These are phyloP conservation scores for Pristionchus japonicus DNA, from an alignment of 2,888 invertebrate genomes.

Conservation along the genomic window DNA sequence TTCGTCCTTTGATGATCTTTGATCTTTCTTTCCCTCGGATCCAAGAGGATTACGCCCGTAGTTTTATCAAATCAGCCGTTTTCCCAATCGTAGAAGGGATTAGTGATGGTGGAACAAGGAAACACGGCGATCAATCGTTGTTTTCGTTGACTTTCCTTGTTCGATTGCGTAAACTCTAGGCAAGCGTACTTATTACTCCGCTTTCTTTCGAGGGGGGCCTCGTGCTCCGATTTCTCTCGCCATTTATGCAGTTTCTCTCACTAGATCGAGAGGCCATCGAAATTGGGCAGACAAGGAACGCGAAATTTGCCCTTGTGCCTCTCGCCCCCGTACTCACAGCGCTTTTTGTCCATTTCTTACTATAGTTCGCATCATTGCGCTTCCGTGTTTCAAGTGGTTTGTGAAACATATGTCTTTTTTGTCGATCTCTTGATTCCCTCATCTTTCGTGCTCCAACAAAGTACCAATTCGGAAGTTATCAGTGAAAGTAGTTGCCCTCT, in stretches of 20 bases:
- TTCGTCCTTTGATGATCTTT: not conserved
- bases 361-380: not conserved
- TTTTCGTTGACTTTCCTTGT: not conserved
- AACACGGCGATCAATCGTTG: not conserved
- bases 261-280: not conserved
- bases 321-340: not conserved
- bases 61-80: not conserved
- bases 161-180: not conserved
- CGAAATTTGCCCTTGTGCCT: constrained; percentile 10
- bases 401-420: no score
- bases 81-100: not conserved
- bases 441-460: not conserved
- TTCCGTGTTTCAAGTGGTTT: not conserved
- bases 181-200: not conserved
- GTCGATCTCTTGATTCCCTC: no score
- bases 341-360: constrained; percentile 31
- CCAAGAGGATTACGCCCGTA: not conserved
- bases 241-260: not conserved
- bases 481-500: constrained; percentile 8
- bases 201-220: not conserved
- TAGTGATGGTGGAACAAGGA: not conserved
- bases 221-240: not conserved
- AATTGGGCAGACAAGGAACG: not conserved
- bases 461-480: not conserved
- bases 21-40: not conserved